Evolutionary conservation across 2,888 invertebrate genomes (phyloP).

Genomic region (Hypolimnas misippus): DNA sequence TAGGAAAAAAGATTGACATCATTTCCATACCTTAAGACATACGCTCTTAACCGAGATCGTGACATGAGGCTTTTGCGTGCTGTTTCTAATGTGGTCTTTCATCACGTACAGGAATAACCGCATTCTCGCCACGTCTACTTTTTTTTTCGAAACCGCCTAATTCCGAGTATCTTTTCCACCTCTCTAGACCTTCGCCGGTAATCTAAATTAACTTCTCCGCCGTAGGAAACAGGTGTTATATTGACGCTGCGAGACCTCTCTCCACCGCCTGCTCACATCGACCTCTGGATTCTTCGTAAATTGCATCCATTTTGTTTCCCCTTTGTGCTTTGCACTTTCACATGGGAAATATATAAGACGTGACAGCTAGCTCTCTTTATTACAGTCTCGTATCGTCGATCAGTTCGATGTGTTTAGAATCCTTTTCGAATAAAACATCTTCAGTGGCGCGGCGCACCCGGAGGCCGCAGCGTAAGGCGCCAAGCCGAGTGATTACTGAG

Average conservation of each 20-base stretch:
- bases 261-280: background rate
- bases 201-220: slow-evolving; percentile 17
- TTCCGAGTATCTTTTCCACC: background rate
- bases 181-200: background rate
- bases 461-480: background rate
- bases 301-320: slow-evolving; percentile 50
- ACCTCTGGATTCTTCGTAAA: slow-evolving; percentile 38
- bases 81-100: slow-evolving; percentile 10
- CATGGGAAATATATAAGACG: slow-evolving; percentile 17
- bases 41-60: too few species aligned
- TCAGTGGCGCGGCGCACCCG: background rate
- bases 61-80: background rate
- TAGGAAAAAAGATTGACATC: too few species aligned
- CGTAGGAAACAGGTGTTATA: slow-evolving; percentile 14
- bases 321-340: slow-evolving; percentile 39
- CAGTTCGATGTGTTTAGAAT: background rate
- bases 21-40: too few species aligned
- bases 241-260: background rate
- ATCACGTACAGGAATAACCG: slow-evolving; percentile 8
- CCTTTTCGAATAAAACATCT: background rate
- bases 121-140: slow-evolving; percentile 11
- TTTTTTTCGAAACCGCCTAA: slow-evolving; percentile 18
- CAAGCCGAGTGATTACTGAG: slow-evolving; percentile 19
- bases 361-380: background rate
- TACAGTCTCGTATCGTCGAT: background rate